Conservation (phyloP, 2,888 invertebrate species). For the Phorcus lineatus region DNA sequence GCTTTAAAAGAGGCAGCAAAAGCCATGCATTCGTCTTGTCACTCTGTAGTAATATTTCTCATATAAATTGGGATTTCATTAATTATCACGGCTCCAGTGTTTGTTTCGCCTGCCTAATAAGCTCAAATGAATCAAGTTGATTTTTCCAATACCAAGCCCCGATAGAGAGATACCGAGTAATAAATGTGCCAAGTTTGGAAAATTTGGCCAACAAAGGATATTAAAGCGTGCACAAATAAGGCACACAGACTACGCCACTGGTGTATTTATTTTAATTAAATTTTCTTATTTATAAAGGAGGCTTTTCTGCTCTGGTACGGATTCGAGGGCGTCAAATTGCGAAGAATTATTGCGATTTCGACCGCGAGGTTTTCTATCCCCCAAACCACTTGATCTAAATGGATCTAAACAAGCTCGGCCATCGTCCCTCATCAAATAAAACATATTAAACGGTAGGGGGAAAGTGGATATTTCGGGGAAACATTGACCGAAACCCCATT, state of each 20-base stretch:
- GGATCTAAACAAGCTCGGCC: background rate
- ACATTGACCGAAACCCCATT: no score
- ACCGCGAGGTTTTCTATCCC: background rate
- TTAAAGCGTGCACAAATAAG: constrained; percentile 23
- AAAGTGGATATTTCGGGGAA: background rate
- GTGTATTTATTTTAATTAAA: constrained; percentile 24
- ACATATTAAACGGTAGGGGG: constrained; percentile 15
- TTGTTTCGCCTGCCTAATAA: constrained; percentile 16
- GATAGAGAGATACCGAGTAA: background rate
- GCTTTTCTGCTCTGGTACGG: constrained; percentile 7
- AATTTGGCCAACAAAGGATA: constrained; percentile 19
- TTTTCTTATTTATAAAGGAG: constrained; percentile 24
- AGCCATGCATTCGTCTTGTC: constrained; percentile 4
- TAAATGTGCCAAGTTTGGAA: constrained; percentile 9
- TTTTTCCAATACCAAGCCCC: constrained; percentile 19
- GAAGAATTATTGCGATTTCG: constrained; percentile 20
- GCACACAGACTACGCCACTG: background rate
- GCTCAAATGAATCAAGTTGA: constrained; percentile 14
- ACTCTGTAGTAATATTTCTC: background rate
- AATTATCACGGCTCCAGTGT: background rate
- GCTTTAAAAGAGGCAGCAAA: background rate
- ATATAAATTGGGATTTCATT: constrained; percentile 23
- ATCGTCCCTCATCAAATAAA: background rate
- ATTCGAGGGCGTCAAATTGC: constrained; percentile 15
- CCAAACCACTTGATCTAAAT: constrained; percentile 24